Evolutionary conservation across 2,113 vertebrate genomes (phyloP).

Genomic region (Tragulus kanchil): DNA sequence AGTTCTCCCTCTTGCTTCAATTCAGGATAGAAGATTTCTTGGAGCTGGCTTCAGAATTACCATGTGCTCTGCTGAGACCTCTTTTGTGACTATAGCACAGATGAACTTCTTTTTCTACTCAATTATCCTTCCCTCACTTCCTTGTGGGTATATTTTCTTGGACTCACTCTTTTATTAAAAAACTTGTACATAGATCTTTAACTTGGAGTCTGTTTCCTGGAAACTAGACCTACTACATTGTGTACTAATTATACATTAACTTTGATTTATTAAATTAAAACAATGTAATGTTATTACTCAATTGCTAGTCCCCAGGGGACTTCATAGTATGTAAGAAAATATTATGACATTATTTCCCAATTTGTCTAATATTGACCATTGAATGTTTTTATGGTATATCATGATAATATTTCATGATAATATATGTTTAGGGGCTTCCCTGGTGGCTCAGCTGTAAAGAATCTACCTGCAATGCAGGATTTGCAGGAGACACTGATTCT

Average conservation of each 20-base stretch:
- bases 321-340: constrained; percentile 7
- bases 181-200: neutral
- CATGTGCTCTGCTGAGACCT: neutral
- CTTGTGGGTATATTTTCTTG: neutral
- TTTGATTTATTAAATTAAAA: neutral
- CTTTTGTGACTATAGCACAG: neutral
- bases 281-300: neutral
- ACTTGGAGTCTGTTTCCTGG: neutral
- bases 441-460: no score
- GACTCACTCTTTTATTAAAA: neutral
- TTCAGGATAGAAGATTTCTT: neutral
- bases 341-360: neutral
- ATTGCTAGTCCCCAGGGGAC: neutral
- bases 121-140: neutral
- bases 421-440: neutral
- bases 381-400: neutral
- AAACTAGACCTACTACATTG: neutral
- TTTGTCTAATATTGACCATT: neutral
- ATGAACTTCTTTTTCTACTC: neutral
- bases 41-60: neutral
- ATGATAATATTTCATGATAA: neutral
- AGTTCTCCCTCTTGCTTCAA: neutral
- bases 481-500: no score
- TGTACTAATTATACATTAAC: constrained; percentile 1
- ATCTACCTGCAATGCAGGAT: no score